These are phyloP conservation scores for Zalophus californianus DNA, from an alignment of 2,797 vertebrate genomes.

Conservation along the genomic window DNA sequence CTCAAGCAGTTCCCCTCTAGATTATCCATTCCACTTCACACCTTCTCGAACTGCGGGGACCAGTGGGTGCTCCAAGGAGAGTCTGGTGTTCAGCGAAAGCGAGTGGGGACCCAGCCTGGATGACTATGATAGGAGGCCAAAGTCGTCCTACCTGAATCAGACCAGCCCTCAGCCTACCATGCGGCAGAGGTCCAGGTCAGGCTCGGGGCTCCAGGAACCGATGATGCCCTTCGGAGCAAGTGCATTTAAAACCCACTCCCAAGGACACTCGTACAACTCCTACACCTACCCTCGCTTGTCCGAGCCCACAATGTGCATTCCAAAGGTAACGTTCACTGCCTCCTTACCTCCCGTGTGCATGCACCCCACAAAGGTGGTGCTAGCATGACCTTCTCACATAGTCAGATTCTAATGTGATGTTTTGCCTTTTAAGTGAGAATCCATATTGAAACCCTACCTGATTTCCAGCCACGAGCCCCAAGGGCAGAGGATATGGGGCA, in stretches of 20 bases:
- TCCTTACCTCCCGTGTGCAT: neutral
- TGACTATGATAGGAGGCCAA: slow-evolving; percentile 96
- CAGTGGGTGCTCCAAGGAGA: slow-evolving; percentile 91
- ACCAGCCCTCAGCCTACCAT: slow-evolving; percentile 96
- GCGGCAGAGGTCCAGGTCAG: slow-evolving; percentile 96
- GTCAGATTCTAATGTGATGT: neutral
- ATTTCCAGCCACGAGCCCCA: neutral
- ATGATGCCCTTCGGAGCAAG: slow-evolving; percentile 93
- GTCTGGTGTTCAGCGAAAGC: slow-evolving; percentile 93
- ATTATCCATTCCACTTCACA: slow-evolving; percentile 93
- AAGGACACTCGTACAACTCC: slow-evolving; percentile 96
- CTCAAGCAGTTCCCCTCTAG: slow-evolving; percentile 94
- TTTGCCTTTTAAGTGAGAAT: neutral
- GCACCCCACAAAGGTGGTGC: neutral
- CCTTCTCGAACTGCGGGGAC: slow-evolving; percentile 93
- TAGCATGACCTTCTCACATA: rapidly evolving
- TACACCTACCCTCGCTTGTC: slow-evolving; percentile 98
- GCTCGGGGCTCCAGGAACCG: slow-evolving; percentile 97
- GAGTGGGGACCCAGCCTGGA: slow-evolving; percentile 94
- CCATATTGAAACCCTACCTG: neutral
- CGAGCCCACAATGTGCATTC: slow-evolving; percentile 92
- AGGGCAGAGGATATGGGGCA: neutral
- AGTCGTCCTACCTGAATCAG: slow-evolving; percentile 95
- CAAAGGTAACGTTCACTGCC: slow-evolving; percentile 91
- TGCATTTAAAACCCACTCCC: slow-evolving; percentile 94